Percentiles rank a stretch among this genome's conserved stretches.
These are phyloP conservation scores for Patiria miniata DNA, from an alignment of 35 echinoderm and acorn worm species.

Conservation along the genomic window DNA sequence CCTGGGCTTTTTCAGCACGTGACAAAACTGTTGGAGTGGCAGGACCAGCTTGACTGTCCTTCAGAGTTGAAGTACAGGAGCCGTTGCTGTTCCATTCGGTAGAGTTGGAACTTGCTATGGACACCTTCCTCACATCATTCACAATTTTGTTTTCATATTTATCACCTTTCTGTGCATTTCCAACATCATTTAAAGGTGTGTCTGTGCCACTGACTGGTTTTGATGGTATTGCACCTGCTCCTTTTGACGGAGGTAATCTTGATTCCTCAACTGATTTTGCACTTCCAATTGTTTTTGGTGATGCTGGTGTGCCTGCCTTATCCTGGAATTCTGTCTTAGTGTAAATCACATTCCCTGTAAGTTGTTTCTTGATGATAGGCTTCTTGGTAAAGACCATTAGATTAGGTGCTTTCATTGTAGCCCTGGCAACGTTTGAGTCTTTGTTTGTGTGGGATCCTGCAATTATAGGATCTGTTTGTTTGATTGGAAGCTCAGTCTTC, in stretches of 20 bases:
- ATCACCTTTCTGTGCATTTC: background rate
- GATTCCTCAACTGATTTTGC: background rate
- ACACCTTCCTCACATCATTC: constrained; percentile 24
- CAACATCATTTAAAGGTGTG: background rate
- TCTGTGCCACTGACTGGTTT: background rate
- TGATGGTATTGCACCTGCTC: background rate
- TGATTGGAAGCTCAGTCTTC: constrained; percentile 6
- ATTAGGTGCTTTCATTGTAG: background rate
- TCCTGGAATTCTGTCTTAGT: background rate
- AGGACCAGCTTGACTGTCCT: constrained; percentile 11
- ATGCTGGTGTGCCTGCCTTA: background rate
- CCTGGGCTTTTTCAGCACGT: background rate
- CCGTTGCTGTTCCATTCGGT: constrained; percentile 10
- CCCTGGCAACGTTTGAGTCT: background rate
- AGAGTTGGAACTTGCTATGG: constrained; percentile 16
- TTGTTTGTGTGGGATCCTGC: background rate
- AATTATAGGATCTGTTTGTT: background rate
- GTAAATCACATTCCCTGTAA: background rate
- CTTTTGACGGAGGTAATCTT: background rate
- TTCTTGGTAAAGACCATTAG: constrained; percentile 11
- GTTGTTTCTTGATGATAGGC: background rate
- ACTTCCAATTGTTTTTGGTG: background rate
- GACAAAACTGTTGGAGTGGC: background rate
- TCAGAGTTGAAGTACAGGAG: constrained; percentile 18
- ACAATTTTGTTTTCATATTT: background rate